These are phyloP conservation scores for Horisme vitalbata DNA, from an alignment of 2,888 invertebrate genomes.

Conservation along the genomic window DNA sequence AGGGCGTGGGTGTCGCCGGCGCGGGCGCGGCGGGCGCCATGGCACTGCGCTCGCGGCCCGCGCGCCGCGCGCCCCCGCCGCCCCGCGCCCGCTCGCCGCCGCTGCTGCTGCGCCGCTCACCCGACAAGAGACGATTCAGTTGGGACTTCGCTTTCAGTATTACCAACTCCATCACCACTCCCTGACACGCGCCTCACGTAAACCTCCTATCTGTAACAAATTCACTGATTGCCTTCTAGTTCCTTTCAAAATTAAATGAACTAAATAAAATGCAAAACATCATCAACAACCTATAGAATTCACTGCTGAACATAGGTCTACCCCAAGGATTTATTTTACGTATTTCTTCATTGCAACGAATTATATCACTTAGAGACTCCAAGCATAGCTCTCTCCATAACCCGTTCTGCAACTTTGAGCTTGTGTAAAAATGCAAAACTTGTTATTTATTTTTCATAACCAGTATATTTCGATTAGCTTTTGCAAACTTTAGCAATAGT, in stretches of 20 bases:
- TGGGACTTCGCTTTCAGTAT: constrained; percentile 84
- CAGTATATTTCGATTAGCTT: background rate
- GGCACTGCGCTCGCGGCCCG: constrained; percentile 60
- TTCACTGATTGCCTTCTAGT: background rate
- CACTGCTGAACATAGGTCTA: too few relatives aligned
- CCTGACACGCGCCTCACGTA: constrained; percentile 53
- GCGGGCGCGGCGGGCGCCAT: constrained; percentile 75
- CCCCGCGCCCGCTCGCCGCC: constrained; percentile 58
- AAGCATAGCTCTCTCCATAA: too few relatives aligned
- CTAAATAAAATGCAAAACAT: too few relatives aligned
- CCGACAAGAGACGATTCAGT: constrained; percentile 82
- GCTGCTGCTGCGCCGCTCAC: constrained; percentile 54
- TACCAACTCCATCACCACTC: constrained; percentile 84
- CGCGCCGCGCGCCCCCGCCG: constrained; percentile 36
- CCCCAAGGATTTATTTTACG: too few relatives aligned
- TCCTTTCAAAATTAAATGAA: too few relatives aligned
- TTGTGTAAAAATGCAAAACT: too few relatives aligned
- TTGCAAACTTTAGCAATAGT: too few relatives aligned
- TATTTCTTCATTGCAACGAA: too few relatives aligned
- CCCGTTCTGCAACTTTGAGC: too few relatives aligned
- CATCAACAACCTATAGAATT: too few relatives aligned
- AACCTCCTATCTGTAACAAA: constrained; percentile 47
- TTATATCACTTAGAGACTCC: too few relatives aligned
- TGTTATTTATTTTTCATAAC: too few relatives aligned
- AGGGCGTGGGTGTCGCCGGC: constrained; percentile 70